phyloP scores from a whole-genome alignment of 2,113 vertebrate species.

The Microcebus griseorufus region DNA sequence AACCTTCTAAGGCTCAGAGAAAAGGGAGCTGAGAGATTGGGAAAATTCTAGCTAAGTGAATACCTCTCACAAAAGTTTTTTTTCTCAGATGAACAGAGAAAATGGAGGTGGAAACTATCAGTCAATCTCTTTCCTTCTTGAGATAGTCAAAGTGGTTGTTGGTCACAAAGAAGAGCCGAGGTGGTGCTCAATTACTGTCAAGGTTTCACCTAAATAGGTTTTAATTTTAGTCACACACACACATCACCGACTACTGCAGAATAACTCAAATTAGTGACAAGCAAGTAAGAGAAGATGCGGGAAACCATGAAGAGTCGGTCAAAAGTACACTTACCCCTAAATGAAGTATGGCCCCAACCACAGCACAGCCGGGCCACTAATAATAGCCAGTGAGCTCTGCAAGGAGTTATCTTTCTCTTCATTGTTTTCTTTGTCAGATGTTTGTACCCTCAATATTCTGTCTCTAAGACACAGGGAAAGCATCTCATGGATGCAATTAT shows the following conservation, averaged over 20 bases:
- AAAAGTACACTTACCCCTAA: not conserved
- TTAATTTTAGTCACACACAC: conserved; percentile 32
- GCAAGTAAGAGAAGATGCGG: not conserved
- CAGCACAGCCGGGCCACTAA: not conserved
- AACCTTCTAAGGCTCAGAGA: not conserved
- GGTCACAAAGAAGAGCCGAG: not conserved
- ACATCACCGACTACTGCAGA: not conserved
- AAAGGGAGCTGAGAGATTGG: not conserved
- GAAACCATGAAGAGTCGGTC: not conserved
- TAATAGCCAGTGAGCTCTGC: not conserved
- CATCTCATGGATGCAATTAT: not conserved
- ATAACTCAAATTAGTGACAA: conserved; percentile 31
- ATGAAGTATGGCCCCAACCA: not conserved
- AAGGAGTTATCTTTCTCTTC: not conserved
- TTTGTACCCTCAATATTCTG: not conserved
- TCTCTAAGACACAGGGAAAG: conserved; percentile 14
- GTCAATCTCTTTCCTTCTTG: not conserved
- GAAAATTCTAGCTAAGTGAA: not conserved
- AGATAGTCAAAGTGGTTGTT: not conserved
- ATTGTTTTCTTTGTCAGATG: conserved; percentile 17
- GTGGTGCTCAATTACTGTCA: not conserved
- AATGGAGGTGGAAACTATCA: not conserved
- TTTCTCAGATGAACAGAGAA: conserved; percentile 36
- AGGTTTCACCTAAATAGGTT: conserved; percentile 7
- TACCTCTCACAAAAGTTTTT: not conserved